phyloP scores from a whole-genome alignment of 2,888 invertebrate species.

The Scaeva pyrastri region DNA sequence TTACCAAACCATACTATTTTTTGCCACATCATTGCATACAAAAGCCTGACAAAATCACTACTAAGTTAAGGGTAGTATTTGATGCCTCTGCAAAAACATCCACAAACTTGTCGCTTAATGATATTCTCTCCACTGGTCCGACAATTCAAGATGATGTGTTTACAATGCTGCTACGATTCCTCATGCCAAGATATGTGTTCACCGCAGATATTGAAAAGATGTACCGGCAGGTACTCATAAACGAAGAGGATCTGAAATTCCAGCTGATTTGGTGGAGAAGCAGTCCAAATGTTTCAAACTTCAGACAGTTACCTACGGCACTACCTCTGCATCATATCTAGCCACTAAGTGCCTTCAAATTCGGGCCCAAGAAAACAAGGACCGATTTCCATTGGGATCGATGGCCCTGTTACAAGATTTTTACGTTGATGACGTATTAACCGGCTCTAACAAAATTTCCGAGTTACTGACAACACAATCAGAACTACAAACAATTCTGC shows the following conservation, averaged over 20 bases:
- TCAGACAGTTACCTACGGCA: background rate
- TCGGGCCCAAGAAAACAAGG: background rate
- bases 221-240: background rate
- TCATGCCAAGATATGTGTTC: conserved; percentile 1
- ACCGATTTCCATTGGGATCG: background rate
- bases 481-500: conserved; percentile 5
- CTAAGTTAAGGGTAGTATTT: background rate
- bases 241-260: background rate
- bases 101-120: background rate
- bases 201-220: conserved; percentile 2
- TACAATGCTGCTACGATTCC: background rate
- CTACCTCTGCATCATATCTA: background rate
- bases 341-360: background rate
- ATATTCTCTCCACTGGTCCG: background rate
- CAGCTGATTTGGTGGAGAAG: background rate
- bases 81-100: background rate
- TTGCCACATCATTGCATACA: conserved; percentile 12
- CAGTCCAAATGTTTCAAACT: background rate
- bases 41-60: background rate
- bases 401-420: background rate
- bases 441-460: background rate
- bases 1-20: conserved; percentile 18
- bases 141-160: background rate
- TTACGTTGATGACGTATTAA: conserved; percentile 7
- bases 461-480: background rate